Evolutionary conservation across 2,797 vertebrate species (phyloP), one percentile per base, ranked within the genome.

Genomic region (Lophius americanus): DNA sequence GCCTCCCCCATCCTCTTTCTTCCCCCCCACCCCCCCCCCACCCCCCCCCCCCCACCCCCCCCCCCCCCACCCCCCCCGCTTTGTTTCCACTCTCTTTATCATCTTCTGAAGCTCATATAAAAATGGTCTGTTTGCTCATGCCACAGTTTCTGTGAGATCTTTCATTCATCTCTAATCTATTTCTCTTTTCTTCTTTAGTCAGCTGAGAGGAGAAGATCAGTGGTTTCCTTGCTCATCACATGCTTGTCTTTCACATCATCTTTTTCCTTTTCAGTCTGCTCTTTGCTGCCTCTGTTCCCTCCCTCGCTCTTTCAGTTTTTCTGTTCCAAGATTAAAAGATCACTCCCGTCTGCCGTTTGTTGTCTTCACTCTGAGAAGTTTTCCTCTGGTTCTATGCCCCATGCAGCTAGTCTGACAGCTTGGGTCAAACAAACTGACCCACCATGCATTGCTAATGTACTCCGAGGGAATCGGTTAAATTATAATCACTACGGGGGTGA

Each of bases 361-460:
- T 80, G 71, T 85, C 73, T 78, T 51, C 33, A 2, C 64, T 64
- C 70, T 33, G 50, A 63, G 55, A 77, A 54, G 71, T 84, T 80
- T 81, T 76, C 68, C 70, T 47, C 69, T 68, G 55, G 63, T 80
- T 79, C 66, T 80, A 44, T 64, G 69, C 86, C 85, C 73, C 87
- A 85, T 53, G 89, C 85, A 84, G 87, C 62, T 78, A 13, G 56
- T 81, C 75, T 86, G 88, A 91, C 76, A 67, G 88, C 76, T 86
- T 5, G 60, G 86, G 89, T 89, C 89, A 83, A 85, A 89, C 47
- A 3, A 56, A 73, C 48, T 79, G 82, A 87, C 86, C 85, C 57
- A 7, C 75, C 10, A 3, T 58, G 71, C 78, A 85, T 84, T 10
- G 60, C 85, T 90, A 87, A 87, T 87, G 79, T 78, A 76, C 83